Evolutionary conservation across 1,140 invertebrate genomes (phyloP).

Genomic region (Amyelois transitella): DNA sequence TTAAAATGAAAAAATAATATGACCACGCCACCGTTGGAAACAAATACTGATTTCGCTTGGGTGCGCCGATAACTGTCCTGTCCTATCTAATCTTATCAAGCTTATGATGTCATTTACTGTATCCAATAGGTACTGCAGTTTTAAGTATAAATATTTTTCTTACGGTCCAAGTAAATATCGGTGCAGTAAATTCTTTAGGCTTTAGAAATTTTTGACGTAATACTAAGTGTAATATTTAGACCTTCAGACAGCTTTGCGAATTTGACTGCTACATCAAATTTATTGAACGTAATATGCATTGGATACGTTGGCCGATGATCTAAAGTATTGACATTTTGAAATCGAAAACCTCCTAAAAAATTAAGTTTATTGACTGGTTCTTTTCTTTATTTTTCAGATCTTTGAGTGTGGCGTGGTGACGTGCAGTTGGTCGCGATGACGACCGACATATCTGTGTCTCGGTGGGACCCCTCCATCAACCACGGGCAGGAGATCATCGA

Average conservation of each 20-base stretch:
- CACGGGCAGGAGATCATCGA: constrained; percentile 91
- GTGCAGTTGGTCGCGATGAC: constrained; percentile 85
- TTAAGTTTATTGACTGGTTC: no score
- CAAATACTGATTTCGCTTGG: constrained; percentile 2
- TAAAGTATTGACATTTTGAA: no score
- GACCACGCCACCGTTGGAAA: background rate
- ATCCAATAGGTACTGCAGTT: background rate
- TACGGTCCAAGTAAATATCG: background rate
- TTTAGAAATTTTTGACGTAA: no score
- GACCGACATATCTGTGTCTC: constrained; percentile 96
- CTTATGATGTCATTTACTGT: background rate
- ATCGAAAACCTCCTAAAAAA: background rate
- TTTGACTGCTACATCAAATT: no score
- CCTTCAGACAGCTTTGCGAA: no score
- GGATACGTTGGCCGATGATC: no score
- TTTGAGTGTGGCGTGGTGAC: constrained; percentile 62
- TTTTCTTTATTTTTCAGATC: constrained; percentile 35
- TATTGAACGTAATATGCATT: no score
- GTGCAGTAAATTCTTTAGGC: no score
- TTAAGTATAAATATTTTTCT: background rate
- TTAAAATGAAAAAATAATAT: background rate
- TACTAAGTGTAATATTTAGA: no score
- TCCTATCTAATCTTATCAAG: constrained; percentile 8
- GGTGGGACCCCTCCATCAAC: constrained; percentile 92
- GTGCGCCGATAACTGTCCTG: constrained; percentile 10